A percentile compares a stretch with the other conserved stretches of the same genome.
Conservation (phyloP, 2,797 vertebrate genomes). For the Lates japonicus region DNA sequence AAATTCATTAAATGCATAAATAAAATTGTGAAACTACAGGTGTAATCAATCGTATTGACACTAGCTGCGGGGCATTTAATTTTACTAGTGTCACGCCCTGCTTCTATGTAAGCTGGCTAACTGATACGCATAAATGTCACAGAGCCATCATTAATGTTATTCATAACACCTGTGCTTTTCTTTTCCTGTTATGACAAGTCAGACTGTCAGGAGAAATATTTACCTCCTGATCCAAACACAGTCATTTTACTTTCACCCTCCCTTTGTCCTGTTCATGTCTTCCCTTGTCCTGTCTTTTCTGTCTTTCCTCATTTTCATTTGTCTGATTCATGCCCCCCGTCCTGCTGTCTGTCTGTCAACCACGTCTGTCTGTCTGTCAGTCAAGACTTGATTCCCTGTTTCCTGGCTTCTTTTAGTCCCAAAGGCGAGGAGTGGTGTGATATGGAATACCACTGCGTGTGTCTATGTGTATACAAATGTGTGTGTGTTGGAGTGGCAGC, state of each 20-base stretch:
- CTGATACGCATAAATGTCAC: not conserved
- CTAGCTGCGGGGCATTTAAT: not conserved
- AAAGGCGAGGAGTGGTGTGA: constrained; percentile 26
- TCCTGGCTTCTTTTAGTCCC: constrained; percentile 23
- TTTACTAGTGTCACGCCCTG: not conserved
- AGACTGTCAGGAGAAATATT: not conserved
- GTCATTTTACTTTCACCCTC: not conserved
- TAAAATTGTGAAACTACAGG: too few relatives aligned
- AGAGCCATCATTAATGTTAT: not conserved
- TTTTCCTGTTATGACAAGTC: not conserved
- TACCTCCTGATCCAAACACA: too few relatives aligned
- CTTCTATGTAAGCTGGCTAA: not conserved
- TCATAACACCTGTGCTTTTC: not conserved
- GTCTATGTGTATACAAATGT: not conserved
- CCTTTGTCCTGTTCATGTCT: not conserved
- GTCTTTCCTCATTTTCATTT: constrained; percentile 8
- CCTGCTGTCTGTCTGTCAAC: not conserved
- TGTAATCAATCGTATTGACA: not conserved
- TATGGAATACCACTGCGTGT: constrained; percentile 16
- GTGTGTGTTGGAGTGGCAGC: constrained; percentile 56
- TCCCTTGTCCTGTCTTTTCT: not conserved
- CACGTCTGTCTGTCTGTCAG: constrained; percentile 1
- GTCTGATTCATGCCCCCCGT: not conserved
- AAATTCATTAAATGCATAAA: too few relatives aligned
- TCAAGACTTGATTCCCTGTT: constrained; percentile 3